phyloP scores from a whole-genome alignment of 2,888 invertebrate species.

The Ectemnius lituratus region DNA sequence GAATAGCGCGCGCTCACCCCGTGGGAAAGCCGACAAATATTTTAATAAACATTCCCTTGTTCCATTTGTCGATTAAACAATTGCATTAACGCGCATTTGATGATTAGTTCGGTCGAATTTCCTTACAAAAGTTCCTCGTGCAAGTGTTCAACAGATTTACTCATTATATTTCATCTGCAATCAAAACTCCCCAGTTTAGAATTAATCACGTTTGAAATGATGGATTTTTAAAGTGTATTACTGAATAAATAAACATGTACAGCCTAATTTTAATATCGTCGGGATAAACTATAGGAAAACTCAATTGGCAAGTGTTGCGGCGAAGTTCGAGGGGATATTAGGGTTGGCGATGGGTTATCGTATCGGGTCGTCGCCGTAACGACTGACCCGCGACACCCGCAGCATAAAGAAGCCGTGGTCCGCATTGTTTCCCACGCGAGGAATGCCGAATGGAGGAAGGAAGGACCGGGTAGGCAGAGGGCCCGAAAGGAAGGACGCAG shows the following conservation, averaged over 20 bases:
- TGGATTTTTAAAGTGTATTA: no score
- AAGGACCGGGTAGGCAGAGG: slow-evolving; percentile 28
- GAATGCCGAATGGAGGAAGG: slow-evolving; percentile 65
- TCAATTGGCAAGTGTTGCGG: not conserved
- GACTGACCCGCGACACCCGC: slow-evolving; percentile 69
- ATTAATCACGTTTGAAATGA: no score
- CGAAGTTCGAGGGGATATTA: not conserved
- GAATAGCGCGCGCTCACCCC: slow-evolving; percentile 42
- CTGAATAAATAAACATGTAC: no score
- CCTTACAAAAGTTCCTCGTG: no score
- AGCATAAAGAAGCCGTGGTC: slow-evolving; percentile 72
- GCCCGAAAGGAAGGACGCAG: slow-evolving; percentile 28
- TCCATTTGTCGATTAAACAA: not conserved
- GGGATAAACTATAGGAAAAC: not conserved
- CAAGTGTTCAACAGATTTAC: no score
- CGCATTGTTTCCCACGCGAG: slow-evolving; percentile 76
- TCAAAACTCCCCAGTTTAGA: no score
- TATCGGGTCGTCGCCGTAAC: slow-evolving; percentile 57
- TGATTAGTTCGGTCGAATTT: no score
- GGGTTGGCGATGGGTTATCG: slow-evolving; percentile 10
- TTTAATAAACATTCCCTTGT: slow-evolving; percentile 54
- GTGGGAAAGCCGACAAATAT: slow-evolving; percentile 60
- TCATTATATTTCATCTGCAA: no score
- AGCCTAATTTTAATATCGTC: no score
- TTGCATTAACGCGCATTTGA: no score